A percentile compares a stretch with the other conserved stretches of the same genome.
These are phyloP conservation scores for Felis chaus DNA, from an alignment of 2,113 vertebrate genomes.

Conservation along the genomic window DNA sequence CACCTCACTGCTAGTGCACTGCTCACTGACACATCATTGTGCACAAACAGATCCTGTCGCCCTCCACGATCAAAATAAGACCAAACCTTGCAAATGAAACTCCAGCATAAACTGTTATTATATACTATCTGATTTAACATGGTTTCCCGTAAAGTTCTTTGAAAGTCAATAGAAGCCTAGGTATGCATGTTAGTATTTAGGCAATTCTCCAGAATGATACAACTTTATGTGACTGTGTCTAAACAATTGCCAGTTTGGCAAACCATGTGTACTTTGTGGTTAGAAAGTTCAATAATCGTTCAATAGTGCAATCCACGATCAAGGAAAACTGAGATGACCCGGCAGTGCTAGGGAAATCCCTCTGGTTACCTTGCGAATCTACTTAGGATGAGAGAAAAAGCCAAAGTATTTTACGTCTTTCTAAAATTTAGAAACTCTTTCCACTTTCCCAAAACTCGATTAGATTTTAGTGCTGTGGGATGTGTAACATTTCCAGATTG, in stretches of 20 bases:
- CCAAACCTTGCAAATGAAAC: background rate
- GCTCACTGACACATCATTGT: too few species aligned
- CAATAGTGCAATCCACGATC: background rate
- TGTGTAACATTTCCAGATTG: background rate
- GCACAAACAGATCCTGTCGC: background rate
- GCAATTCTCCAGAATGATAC: background rate
- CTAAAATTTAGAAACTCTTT: background rate
- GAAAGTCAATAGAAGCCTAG: background rate
- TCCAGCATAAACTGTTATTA: background rate
- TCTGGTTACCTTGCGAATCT: background rate
- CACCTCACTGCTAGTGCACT: background rate
- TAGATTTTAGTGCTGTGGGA: background rate
- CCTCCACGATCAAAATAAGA: background rate
- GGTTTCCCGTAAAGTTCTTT: background rate
- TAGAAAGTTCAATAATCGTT: background rate
- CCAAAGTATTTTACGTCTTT: background rate
- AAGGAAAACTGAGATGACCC: background rate
- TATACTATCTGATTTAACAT: background rate
- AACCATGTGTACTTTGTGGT: background rate
- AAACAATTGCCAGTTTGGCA: background rate
- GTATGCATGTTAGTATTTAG: background rate
- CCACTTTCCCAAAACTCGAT: background rate
- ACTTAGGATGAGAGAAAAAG: background rate
- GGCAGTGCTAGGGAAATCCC: too few species aligned
- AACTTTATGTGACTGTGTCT: background rate